phyloP scores from a whole-genome alignment of 2,888 invertebrate species.

The Pandemis corylana region DNA sequence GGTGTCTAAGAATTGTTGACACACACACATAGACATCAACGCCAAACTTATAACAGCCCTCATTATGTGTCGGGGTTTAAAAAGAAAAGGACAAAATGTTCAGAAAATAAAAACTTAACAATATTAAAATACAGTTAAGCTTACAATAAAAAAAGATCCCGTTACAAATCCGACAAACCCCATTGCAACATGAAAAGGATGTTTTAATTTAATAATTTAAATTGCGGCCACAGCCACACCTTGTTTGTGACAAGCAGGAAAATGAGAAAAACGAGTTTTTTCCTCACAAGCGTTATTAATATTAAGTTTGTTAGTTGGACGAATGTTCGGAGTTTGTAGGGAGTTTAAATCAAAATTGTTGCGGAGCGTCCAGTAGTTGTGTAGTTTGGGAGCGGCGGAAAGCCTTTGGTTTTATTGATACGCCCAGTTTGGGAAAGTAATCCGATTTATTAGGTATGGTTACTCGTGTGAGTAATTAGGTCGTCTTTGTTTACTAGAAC shows the following conservation, averaged over 20 bases:
- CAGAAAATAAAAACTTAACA: neutral
- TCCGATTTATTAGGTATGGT: neutral
- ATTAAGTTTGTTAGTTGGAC: slow-evolving; percentile 10
- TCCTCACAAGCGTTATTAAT: slow-evolving; percentile 12
- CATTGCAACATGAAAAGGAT: slow-evolving; percentile 48
- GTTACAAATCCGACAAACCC: slow-evolving; percentile 48
- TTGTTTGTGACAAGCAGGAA: slow-evolving; percentile 48
- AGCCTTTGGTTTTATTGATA: slow-evolving; percentile 8
- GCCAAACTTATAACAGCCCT: too few relatives aligned
- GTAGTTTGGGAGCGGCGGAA: neutral
- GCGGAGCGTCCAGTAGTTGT: slow-evolving; percentile 7
- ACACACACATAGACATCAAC: too few relatives aligned
- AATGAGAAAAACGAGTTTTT: slow-evolving; percentile 42
- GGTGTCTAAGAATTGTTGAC: too few relatives aligned
- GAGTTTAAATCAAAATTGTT: slow-evolving; percentile 20
- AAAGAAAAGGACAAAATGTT: neutral
- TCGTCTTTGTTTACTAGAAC: neutral
- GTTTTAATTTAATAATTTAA: slow-evolving; percentile 60
- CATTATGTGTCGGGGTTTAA: too few relatives aligned
- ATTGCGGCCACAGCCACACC: slow-evolving; percentile 47
- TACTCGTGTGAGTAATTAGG: neutral
- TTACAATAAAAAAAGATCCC: slow-evolving; percentile 24
- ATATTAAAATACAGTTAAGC: neutral
- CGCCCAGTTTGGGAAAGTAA: slow-evolving; percentile 4
- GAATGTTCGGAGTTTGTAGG: slow-evolving; percentile 1